Conservation (phyloP, 2,113 vertebrate genomes). For the Megaleporinus macrocephalus region DNA sequence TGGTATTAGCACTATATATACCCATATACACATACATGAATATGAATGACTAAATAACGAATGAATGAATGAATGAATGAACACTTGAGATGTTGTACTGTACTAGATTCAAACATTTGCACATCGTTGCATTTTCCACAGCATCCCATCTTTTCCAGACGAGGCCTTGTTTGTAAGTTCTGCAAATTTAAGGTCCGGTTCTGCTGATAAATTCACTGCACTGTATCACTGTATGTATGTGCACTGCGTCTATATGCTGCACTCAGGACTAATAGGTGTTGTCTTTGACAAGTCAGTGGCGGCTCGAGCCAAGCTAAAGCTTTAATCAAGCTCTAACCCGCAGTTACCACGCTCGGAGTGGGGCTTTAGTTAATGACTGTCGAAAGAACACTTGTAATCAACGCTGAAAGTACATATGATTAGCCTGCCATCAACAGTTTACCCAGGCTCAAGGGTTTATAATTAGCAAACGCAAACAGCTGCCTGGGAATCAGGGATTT, state of each 20-base stretch:
- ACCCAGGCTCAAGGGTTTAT: constrained; percentile 35
- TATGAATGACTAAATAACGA: too few species aligned
- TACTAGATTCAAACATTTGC: too few species aligned
- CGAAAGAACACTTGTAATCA: constrained; percentile 65
- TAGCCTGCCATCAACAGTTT: constrained; percentile 42
- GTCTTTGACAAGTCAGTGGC: constrained; percentile 49
- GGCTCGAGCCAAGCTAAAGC: constrained; percentile 23
- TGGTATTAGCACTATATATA: too few species aligned
- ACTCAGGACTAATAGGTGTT: neutral
- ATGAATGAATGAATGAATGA: too few species aligned
- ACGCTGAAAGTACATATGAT: constrained; percentile 60
- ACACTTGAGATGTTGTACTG: too few species aligned
- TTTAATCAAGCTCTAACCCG: constrained; percentile 67
- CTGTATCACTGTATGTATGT: neutral
- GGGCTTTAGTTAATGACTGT: constrained; percentile 65
- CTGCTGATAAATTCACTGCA: neutral
- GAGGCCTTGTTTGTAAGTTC: too few species aligned
- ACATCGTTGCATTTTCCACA: too few species aligned
- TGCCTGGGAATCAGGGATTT: neutral
- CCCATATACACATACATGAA: too few species aligned
- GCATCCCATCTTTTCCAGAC: too few species aligned
- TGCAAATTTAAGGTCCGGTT: too few species aligned
- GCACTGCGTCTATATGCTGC: neutral
- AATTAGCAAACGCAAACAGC: constrained; percentile 39
- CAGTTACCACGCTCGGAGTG: constrained; percentile 61